Base-by-base conservation (phyloP, 1,140 invertebrate species). In the Apis dorsata region DNA sequence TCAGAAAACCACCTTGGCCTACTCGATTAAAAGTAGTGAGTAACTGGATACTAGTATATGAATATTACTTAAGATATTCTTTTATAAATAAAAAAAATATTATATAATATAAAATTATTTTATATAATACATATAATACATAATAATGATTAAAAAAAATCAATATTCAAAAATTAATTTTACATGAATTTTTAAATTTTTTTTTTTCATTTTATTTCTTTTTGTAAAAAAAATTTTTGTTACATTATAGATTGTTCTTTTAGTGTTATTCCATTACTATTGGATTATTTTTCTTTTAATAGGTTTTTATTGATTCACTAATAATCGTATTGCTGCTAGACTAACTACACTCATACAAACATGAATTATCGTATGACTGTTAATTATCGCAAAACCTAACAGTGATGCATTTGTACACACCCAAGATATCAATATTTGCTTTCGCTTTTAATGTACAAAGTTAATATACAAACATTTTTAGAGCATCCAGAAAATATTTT, bases 21-120 rank as follows among this genome's bases (percentile, higher is more conserved):
- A 74, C 12, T 34, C 85, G 88, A 55, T 85, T 89, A n/a, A 74
- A 49, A 70, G 78, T 89, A 49, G 88, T 89, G 80, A 89, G 87
- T 89, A 87, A 24, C 2, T 57, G 21, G 59, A 44, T n/a, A 11
- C 7, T 21, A 34, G 51, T 70, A 10, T 19, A 5, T 59, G 19
- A 17, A 55, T 10, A 4, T 21, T 57, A 11, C 9, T 7, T 72
- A 19, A 68, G 21, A 28, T 34, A 21, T 8, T 34, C 2, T 34
- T 24, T 55, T n/a, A 21, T 24, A 19, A 55, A 55, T 28, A 11
- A 44, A 57, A 11, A 24, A 57, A 17, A 21, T 59, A 73, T 44
- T 19, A 21, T 44, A 44, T 44, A 44, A 7, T 44, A 44, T 5
- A 44, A 44, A 44, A 44, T 44, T 44, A 44, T 44, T 44, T 24